A percentile compares a stretch with the other conserved stretches of the same genome.
Evolutionary conservation across 2,113 vertebrate species (phyloP).

Genomic region (Isurus oxyrinchus): DNA sequence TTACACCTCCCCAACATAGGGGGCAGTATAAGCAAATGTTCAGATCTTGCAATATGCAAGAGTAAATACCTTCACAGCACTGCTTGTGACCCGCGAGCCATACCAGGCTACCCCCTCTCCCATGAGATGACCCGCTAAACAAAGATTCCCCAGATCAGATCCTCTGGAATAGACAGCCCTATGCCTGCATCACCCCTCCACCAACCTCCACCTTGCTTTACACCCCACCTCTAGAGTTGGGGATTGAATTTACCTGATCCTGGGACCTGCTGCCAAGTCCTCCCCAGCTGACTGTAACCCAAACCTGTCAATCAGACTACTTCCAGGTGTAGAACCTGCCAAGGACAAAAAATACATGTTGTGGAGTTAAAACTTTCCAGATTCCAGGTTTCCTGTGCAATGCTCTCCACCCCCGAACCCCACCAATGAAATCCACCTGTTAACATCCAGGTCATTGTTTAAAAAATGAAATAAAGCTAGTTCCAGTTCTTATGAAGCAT

Average conservation of each 20-base stretch:
- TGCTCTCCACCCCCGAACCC: not conserved
- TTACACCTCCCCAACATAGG: no score
- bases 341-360: not conserved
- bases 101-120: no score
- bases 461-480: not conserved
- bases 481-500: not conserved
- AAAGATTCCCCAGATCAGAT: no score
- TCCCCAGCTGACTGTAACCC: not conserved
- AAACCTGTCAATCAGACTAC: not conserved
- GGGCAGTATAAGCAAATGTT: no score
- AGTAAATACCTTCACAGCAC: not conserved
- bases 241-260: not conserved
- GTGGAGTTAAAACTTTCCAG: not conserved
- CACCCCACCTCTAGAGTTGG: not conserved
- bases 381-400: not conserved
- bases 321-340: not conserved
- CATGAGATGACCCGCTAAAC: no score
- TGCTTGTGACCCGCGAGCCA: not conserved
- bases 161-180: no score
- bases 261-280: not conserved
- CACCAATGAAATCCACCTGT: not conserved
- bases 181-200: no score
- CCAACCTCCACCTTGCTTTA: no score
- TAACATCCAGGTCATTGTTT: not conserved
- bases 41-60: no score